Evolutionary conservation across 2,113 vertebrate genomes (phyloP).

Genomic region (Alaudala cheleensis): DNA sequence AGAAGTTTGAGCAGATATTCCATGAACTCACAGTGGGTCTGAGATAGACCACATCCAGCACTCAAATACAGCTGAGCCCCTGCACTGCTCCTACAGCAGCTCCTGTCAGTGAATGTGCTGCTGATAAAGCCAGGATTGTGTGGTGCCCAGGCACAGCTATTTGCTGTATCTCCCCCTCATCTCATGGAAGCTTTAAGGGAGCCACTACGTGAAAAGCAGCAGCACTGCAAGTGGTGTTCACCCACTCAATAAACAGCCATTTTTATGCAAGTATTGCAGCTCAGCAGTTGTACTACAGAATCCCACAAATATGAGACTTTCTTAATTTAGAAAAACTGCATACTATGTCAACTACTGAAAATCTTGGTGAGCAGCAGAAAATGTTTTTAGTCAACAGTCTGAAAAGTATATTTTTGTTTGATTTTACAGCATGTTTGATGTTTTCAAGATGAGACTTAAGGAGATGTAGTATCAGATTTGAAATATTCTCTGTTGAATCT

Average conservation of each 20-base stretch:
- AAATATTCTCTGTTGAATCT: neutral
- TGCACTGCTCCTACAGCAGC: neutral
- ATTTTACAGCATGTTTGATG: neutral
- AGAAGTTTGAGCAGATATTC: neutral
- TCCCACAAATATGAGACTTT: neutral
- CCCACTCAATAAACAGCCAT: neutral
- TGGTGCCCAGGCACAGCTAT: neutral
- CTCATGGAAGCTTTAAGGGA: neutral
- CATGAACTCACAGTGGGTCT: neutral
- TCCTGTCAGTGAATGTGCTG: neutral
- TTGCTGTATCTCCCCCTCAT: neutral
- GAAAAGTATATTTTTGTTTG: neutral
- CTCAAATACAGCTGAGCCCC: neutral
- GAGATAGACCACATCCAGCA: accelerated
- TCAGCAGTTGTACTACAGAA: neutral
- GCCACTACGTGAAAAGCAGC: neutral
- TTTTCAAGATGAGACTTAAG: neutral
- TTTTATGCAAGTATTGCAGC: neutral
- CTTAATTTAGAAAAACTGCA: slow-evolving; percentile 28
- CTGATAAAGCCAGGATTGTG: neutral
- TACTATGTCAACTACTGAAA: slow-evolving; percentile 4
- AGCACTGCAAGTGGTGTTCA: neutral
- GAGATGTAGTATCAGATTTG: neutral
- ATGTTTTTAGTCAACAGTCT: slow-evolving; percentile 28
- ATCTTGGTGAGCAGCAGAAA: slow-evolving; percentile 33